Evolutionary conservation across 92 coral and sea anemone species (phyloP), one percentile per base, ranked within the genome.

Genomic region (Porites evermanni): DNA sequence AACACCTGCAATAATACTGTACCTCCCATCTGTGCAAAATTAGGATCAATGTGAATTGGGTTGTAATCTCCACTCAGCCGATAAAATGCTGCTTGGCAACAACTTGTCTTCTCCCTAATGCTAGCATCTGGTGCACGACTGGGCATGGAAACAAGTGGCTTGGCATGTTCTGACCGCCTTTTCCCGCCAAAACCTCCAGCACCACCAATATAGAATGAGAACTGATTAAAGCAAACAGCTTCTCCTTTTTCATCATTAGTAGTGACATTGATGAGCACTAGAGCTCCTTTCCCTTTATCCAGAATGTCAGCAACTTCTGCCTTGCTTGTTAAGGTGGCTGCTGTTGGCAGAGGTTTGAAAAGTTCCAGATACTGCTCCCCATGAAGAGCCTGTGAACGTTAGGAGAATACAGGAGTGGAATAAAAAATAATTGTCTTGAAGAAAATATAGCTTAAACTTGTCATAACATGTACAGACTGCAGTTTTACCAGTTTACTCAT

Each of bases 21-120:
- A 97, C 99, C 99, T 95, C 99, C 99, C 97, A 97, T 90, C 86
- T 94, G 94, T 50, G 99, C 94, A 91, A 97, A 97, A 59, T 87
- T 87, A 53, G 98, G 99, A 70, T 97, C 99, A 86, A 97, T 80
- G 77, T 97, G 99, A 56, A 97, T 92, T 14, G 99, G 99, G 67
- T 97, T 97, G 32, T 78, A 80, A 84, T 97, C 99, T 6, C 98
- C 97, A 85, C 87, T 90, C 77, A 97, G 82, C 32, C 99, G 94
- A 92, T 97, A 97, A 85, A 95, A 87, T 54, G 98, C 94, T 11
- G 99, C 99, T 60, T 91, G 98, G 38, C 93, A 88, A 0, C 76
- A 16, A 61, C 91, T 87, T 12, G 95, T 95, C 70, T 92, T 93
- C 83, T 97, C 98, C 29, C 84, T 74, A 32, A 95, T 72, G 7